These are phyloP conservation scores for Protobothrops mucrosquamatus DNA, from an alignment of 2,113 vertebrate genomes.

Conservation along the genomic window DNA sequence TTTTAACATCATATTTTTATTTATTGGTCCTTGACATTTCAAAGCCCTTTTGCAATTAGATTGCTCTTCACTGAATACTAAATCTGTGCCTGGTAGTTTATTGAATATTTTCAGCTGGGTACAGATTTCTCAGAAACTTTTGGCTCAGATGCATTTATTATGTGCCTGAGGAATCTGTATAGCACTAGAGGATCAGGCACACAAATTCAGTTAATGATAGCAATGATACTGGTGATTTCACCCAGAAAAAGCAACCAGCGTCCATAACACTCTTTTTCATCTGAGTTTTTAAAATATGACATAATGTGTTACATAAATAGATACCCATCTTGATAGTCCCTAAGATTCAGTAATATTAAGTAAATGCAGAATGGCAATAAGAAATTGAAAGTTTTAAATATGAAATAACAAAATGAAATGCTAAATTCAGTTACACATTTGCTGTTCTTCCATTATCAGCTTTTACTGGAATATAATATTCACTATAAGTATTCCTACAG, in stretches of 20 bases:
- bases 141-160: not conserved
- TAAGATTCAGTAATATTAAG: not conserved
- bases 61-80: not conserved
- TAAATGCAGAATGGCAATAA: not conserved
- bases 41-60: not conserved
- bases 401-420: not conserved
- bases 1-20: slow-evolving; percentile 7
- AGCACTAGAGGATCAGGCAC: not conserved
- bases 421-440: not conserved
- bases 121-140: not conserved
- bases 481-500: not conserved
- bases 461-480: not conserved
- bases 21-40: not conserved
- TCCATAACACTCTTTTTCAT: not conserved
- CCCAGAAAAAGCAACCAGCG: not conserved
- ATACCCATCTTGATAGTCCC: not conserved
- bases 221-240: not conserved
- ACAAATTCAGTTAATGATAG: not conserved
- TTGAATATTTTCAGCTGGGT: not conserved
- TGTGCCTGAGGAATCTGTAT: not conserved
- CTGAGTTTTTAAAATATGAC: not conserved
- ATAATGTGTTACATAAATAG: not conserved
- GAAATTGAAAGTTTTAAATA: not conserved
- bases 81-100: not conserved
- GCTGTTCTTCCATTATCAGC: not conserved